A percentile compares a stretch with the other conserved stretches of the same genome.
Conservation (phyloP, 2,797 vertebrate genomes). For the Phoxinus dragarum region DNA sequence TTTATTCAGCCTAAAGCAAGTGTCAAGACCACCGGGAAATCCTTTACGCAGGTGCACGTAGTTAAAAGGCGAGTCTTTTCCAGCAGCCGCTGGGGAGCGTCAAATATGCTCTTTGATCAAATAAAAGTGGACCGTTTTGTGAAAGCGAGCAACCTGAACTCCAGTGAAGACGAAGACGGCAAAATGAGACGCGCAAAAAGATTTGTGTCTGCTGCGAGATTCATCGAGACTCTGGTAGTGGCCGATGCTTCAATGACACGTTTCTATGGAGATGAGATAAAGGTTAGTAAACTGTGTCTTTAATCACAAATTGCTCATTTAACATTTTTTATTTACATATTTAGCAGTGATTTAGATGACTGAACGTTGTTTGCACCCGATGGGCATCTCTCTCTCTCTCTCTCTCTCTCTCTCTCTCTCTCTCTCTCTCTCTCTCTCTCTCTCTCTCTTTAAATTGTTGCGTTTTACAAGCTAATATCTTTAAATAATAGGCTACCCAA, state of each 20-base stretch:
- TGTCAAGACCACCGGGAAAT: constrained; percentile 43
- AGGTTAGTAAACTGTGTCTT: constrained; percentile 74
- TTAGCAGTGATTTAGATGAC: no score
- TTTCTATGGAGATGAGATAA: constrained; percentile 91
- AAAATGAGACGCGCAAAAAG: constrained; percentile 73
- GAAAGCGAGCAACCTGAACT: constrained; percentile 60
- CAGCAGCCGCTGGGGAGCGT: background rate
- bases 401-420: no score
- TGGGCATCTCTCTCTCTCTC: no score
- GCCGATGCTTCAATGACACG: constrained; percentile 89
- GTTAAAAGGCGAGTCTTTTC: constrained; percentile 75
- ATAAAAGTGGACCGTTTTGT: constrained; percentile 45
- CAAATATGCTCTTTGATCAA: constrained; percentile 61
- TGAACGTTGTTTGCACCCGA: no score
- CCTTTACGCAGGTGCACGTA: constrained; percentile 78
- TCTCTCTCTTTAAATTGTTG: background rate
- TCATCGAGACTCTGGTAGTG: constrained; percentile 92
- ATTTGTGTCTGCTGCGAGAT: constrained; percentile 91
- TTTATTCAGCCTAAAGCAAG: constrained; percentile 81
- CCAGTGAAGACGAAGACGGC: constrained; percentile 59
- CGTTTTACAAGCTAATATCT: background rate
- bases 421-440: no score
- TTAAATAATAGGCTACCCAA: background rate
- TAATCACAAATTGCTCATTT: background rate
- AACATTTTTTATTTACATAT: background rate